These are phyloP conservation scores for Crotalus helleri DNA, from an alignment of 2,113 vertebrate genomes.

Conservation along the genomic window DNA sequence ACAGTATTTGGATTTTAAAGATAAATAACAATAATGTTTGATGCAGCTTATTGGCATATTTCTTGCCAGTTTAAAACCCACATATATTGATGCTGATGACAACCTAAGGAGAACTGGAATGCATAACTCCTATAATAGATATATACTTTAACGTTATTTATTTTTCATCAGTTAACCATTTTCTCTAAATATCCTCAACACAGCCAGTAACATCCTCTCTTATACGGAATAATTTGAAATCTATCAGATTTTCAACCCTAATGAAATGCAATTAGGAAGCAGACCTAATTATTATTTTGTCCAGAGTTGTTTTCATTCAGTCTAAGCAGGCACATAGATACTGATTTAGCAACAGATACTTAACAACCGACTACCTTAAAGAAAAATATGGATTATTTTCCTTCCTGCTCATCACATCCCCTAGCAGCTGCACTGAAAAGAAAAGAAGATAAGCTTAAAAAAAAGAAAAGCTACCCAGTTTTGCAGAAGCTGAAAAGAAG, in stretches of 20 bases:
- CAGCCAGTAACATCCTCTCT: not conserved
- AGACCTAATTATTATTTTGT: not conserved
- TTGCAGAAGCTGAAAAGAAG: slow-evolving; percentile 32
- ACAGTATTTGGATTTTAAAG: not conserved
- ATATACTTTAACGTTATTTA: not conserved
- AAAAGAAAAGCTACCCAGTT: not conserved
- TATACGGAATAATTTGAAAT: not conserved
- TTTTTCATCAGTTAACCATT: not conserved
- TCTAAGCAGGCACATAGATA: slow-evolving; percentile 16
- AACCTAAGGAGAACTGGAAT: not conserved
- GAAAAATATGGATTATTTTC: slow-evolving; percentile 41
- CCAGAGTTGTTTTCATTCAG: slow-evolving; percentile 1
- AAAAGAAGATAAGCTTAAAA: not conserved
- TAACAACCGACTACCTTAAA: slow-evolving; percentile 34
- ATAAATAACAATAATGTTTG: not conserved
- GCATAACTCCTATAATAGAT: not conserved
- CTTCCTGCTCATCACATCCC: slow-evolving; percentile 32
- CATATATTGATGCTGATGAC: not conserved
- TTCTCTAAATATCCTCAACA: not conserved
- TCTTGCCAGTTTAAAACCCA: not conserved
- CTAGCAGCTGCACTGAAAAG: not conserved
- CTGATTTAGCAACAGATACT: slow-evolving; percentile 2
- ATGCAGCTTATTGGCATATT: not conserved
- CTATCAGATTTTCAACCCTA: not conserved
- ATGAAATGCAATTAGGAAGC: not conserved